A percentile compares a stretch with the other conserved stretches of the same genome.
Evolutionary conservation across 2,888 invertebrate species (phyloP).

Genomic region (Caenorhabditis sinica): DNA sequence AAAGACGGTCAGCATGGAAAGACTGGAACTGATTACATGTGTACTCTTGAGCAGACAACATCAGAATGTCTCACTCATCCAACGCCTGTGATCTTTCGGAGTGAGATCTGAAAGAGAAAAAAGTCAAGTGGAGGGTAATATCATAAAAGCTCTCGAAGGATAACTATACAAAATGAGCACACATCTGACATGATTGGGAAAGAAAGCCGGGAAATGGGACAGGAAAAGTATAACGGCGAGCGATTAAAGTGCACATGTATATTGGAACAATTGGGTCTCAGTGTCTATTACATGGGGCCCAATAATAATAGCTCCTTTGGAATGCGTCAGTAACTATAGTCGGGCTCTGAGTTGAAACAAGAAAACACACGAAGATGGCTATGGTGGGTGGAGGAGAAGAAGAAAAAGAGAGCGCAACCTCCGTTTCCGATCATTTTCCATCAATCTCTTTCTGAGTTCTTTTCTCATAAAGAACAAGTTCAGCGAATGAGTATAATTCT

Average conservation of each 20-base stretch:
- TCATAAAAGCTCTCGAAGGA: slow-evolving; percentile 3
- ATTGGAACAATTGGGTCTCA: slow-evolving; percentile 61
- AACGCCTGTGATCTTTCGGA: slow-evolving; percentile 27
- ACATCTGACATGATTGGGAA: slow-evolving; percentile 34
- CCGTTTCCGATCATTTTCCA: slow-evolving; percentile 61
- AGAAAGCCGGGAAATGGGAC: slow-evolving; percentile 37
- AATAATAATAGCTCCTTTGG: slow-evolving; percentile 55
- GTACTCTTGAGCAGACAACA: slow-evolving; percentile 66
- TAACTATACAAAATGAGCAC: slow-evolving; percentile 38
- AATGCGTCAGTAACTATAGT: slow-evolving; percentile 64
- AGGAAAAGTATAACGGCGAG: slow-evolving; percentile 66
- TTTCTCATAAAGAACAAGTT: slow-evolving; percentile 43
- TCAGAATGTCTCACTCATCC: slow-evolving; percentile 70
- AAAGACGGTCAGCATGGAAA: slow-evolving; percentile 70
- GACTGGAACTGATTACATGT: slow-evolving; percentile 66
- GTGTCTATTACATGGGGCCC: slow-evolving; percentile 48
- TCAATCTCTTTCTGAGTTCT: slow-evolving; percentile 49
- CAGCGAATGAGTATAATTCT: slow-evolving; percentile 18
- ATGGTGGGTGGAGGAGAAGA: neutral
- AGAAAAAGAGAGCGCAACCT: slow-evolving; percentile 32
- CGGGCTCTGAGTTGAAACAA: slow-evolving; percentile 46
- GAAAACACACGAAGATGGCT: slow-evolving; percentile 47
- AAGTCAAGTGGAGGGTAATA: neutral
- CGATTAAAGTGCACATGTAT: slow-evolving; percentile 65
- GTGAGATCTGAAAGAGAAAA: slow-evolving; percentile 35